phyloP scores from a whole-genome alignment of 1,140 invertebrate species.

The Solen grandis region DNA sequence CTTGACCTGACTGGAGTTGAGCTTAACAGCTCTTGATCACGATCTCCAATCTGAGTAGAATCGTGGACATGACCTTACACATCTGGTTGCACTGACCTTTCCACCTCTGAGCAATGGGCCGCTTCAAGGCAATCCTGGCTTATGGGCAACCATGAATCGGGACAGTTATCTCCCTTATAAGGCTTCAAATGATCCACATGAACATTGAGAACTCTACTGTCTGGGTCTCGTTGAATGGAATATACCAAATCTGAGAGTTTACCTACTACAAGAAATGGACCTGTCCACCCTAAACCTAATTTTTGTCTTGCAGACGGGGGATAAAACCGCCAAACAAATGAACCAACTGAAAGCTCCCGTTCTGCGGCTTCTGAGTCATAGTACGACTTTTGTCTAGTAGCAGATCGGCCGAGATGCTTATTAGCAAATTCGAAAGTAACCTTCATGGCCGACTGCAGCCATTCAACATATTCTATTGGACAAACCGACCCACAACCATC shows the following conservation, averaged over 20 bases:
- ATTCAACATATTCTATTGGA: conserved; percentile 41
- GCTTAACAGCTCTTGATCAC: too few relatives aligned
- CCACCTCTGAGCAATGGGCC: too few relatives aligned
- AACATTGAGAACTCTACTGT: conserved; percentile 17
- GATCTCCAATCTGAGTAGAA: too few relatives aligned
- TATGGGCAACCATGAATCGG: too few relatives aligned
- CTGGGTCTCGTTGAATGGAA: conserved; percentile 11
- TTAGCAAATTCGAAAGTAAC: conserved; percentile 7
- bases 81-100: too few relatives aligned
- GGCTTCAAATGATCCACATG: conserved; percentile 65
- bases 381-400: conserved; percentile 52
- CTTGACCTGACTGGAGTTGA: too few relatives aligned
- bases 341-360: conserved; percentile 36
- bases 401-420: conserved; percentile 16
- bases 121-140: too few relatives aligned
- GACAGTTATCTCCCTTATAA: too few relatives aligned
- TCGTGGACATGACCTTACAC: too few relatives aligned
- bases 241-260: conserved; percentile 10
- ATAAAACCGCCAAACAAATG: conserved; percentile 60
- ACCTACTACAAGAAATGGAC: conserved; percentile 16
- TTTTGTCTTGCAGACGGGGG: background rate
- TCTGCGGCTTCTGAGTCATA: conserved; percentile 59
- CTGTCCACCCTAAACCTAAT: conserved; percentile 46
- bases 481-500: conserved; percentile 1
- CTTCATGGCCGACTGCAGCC: conserved; percentile 4